Conservation (phyloP, 2,797 vertebrate species). For the Cirrhinus molitorella region DNA sequence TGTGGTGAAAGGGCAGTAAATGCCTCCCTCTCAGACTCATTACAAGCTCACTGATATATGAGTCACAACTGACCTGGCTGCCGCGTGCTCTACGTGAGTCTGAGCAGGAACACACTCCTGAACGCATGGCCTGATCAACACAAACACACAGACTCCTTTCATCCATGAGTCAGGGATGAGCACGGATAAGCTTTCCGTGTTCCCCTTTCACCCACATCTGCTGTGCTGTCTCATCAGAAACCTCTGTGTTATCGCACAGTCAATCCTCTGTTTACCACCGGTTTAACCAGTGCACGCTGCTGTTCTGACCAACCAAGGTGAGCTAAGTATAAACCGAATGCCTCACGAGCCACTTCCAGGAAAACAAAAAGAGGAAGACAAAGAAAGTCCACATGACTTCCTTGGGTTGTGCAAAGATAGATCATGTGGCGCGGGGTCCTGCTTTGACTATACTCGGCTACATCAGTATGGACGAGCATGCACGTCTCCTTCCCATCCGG, state of each 20-base stretch:
- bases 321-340: not conserved
- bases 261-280: slow-evolving; percentile 16
- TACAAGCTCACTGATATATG: slow-evolving; percentile 8
- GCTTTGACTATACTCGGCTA: not conserved
- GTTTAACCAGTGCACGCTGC: slow-evolving; percentile 5
- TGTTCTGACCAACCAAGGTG: slow-evolving; percentile 4
- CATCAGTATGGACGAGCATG: not conserved
- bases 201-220: slow-evolving; percentile 18
- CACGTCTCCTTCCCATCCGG: not conserved
- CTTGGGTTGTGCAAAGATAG: slow-evolving; percentile 62
- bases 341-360: not conserved
- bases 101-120: slow-evolving; percentile 59
- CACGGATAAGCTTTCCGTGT: not conserved
- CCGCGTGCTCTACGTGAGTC: slow-evolving; percentile 63
- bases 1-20: slow-evolving; percentile 69
- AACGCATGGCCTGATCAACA: slow-evolving; percentile 33
- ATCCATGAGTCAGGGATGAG: slow-evolving; percentile 11
- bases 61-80: slow-evolving; percentile 20
- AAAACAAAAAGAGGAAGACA: slow-evolving; percentile 23
- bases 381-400: slow-evolving; percentile 54
- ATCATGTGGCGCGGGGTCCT: slow-evolving; percentile 51
- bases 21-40: slow-evolving; percentile 26
- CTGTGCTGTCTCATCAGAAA: slow-evolving; percentile 41
- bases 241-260: slow-evolving; percentile 6
- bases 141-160: slow-evolving; percentile 41